phyloP scores from a whole-genome alignment of 2,797 vertebrate genomes.

The Rhynchotus rufescens region DNA sequence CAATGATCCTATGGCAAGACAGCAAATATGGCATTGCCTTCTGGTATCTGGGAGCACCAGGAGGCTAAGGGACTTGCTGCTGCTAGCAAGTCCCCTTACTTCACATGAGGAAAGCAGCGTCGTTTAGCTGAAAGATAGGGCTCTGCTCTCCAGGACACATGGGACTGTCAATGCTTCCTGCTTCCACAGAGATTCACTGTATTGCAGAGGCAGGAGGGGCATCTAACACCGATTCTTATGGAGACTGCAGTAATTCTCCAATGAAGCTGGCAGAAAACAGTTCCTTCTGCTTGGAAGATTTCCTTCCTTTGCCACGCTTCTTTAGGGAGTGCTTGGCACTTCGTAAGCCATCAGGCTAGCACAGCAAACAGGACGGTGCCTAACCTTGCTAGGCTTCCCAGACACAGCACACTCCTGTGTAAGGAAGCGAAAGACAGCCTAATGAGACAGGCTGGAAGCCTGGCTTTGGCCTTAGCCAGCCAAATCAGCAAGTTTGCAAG shows the following conservation, averaged over 20 bases:
- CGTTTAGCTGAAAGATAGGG: background rate
- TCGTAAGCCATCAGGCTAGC: background rate
- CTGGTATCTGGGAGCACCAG: accelerated
- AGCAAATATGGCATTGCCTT: background rate
- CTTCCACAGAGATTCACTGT: background rate
- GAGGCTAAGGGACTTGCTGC: background rate
- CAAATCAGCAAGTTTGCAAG: background rate
- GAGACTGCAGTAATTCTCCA: background rate
- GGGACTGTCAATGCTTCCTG: background rate
- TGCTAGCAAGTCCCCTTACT: background rate
- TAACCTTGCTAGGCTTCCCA: background rate
- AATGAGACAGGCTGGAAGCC: background rate
- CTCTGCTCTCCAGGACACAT: background rate
- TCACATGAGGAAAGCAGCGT: background rate
- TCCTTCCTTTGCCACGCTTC: background rate
- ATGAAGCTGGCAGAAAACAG: background rate
- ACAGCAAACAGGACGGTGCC: background rate
- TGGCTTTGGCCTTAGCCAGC: background rate
- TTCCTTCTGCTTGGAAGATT: background rate
- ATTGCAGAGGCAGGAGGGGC: background rate
- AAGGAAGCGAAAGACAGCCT: background rate
- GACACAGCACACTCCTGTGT: background rate
- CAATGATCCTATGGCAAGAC: background rate
- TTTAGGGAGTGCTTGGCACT: background rate
- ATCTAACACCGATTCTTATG: background rate